Evolutionary conservation across 2,888 invertebrate species (phyloP), one percentile per base, ranked within the genome.

Genomic region (Phyllotreta striolata): DNA sequence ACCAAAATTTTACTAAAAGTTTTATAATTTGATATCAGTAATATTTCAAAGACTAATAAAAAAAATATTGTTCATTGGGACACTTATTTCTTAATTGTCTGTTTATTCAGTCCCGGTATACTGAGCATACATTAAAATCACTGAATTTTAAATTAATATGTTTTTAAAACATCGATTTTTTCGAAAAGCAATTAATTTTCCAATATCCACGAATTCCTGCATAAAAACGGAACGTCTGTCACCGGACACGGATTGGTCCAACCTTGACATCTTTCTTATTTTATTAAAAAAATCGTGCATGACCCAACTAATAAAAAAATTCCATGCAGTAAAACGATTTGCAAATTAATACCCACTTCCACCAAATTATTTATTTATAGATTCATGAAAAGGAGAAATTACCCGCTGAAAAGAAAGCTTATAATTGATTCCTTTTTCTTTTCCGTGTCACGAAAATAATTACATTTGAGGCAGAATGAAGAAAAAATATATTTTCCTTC

Each of bases 261-360:
- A 47, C 47, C 47, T 47, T 47, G 47, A 6, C 47, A 24, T 24
- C 24, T 24, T 47, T 24, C 34, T 24, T 24, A 47, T 47, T 24
- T 47, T 14, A 47, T 47, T 14, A 6, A 14, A 47, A 44, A 47
- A 44, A 14, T 8, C 14, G 34, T 47, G 47, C 47, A 47, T 47
- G 47, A 14, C 47, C n/a, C 8, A 47, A 47, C 13, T 47, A 47
- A 47, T 47, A 47, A 47, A 13, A 47, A 10, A 47, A 47, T 47
- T 4, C 12, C 47, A 47, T 47, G 47, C 47, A 14, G 14, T 14
- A 47, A 24, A 47, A 12, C 47, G 14, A 47, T 47, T 47, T 47
- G 47, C 47, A 47, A 47, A 47, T 47, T 13, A 47, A 47, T 47
- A 47, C 47, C 47, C 6, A 47, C 47, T 47, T 47, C 44, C 44